These are phyloP conservation scores for Ophioninae sp. DNA, from an alignment of 2,888 invertebrate genomes.

Conservation along the genomic window DNA sequence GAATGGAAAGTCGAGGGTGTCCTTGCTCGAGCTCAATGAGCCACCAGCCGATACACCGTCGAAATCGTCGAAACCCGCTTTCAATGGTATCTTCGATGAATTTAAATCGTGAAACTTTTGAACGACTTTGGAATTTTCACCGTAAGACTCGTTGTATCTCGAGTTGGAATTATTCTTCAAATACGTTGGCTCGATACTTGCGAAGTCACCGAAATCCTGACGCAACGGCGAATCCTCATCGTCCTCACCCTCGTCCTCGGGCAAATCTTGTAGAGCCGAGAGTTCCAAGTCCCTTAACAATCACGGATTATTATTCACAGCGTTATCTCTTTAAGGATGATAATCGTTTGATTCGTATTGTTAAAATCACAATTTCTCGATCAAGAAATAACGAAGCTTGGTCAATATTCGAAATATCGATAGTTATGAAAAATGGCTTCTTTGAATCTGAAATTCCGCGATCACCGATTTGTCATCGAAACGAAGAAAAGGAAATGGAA, in stretches of 20 bases:
- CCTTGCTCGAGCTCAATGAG: constrained; percentile 76
- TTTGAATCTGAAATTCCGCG: too few species aligned
- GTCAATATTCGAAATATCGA: too few species aligned
- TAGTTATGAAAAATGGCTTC: too few species aligned
- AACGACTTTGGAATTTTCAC: constrained; percentile 69
- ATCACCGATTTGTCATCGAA: not conserved
- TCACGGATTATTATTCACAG: not conserved
- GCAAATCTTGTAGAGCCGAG: constrained; percentile 72
- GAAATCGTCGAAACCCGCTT: constrained; percentile 79
- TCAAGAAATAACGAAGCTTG: too few species aligned
- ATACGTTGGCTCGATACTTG: constrained; percentile 74
- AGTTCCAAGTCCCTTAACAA: constrained; percentile 74
- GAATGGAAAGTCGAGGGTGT: constrained; percentile 76
- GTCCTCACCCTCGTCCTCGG: constrained; percentile 73
- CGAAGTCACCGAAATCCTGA: constrained; percentile 76
- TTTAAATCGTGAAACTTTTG: constrained; percentile 74
- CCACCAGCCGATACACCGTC: constrained; percentile 76
- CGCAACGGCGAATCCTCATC: constrained; percentile 75
- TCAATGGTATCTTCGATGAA: constrained; percentile 76
- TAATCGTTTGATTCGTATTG: too few species aligned
- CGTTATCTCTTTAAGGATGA: not conserved
- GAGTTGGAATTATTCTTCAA: constrained; percentile 74
- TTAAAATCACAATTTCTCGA: too few species aligned
- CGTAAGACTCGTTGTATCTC: constrained; percentile 71
- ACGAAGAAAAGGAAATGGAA: constrained; percentile 1